Evolutionary conservation across 1,140 invertebrate species (phyloP).

Genomic region (Condylostylus longicornis): DNA sequence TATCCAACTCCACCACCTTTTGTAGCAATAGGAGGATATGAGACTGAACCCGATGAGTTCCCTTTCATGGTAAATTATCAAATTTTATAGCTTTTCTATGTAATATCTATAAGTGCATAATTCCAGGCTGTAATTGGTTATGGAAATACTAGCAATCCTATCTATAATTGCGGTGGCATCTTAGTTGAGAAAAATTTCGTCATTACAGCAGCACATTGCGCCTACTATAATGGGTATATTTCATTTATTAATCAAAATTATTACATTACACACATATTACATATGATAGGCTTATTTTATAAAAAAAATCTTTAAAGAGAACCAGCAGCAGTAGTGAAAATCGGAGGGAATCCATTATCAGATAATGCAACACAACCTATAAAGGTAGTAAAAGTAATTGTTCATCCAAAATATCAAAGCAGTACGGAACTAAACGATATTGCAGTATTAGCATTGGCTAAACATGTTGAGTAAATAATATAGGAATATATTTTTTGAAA

Average conservation of each 20-base stretch:
- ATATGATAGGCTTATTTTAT: background rate
- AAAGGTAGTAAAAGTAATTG: slow-evolving; percentile 11
- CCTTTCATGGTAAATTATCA: slow-evolving; percentile 33
- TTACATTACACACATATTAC: background rate
- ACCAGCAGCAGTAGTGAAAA: slow-evolving; percentile 15
- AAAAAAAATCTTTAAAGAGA: too few species aligned
- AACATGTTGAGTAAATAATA: background rate
- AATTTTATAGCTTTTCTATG: slow-evolving; percentile 5
- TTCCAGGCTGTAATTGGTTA: slow-evolving; percentile 25
- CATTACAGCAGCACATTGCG: slow-evolving; percentile 31
- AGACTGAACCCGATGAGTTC: slow-evolving; percentile 31
- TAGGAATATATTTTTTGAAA: too few species aligned
- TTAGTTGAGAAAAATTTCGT: slow-evolving; percentile 23
- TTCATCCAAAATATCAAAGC: slow-evolving; percentile 18
- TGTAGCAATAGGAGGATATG: too few species aligned
- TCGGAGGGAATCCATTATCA: slow-evolving; percentile 24
- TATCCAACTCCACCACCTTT: too few species aligned
- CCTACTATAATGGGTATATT: slow-evolving; percentile 21
- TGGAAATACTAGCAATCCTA: slow-evolving; percentile 12
- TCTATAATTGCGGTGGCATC: slow-evolving; percentile 26
- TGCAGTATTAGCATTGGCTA: slow-evolving; percentile 19
- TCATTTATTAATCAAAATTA: slow-evolving; percentile 4
- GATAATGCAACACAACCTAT: slow-evolving; percentile 9
- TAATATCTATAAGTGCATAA: background rate
- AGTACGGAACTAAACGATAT: slow-evolving; percentile 21